A percentile compares a stretch with the other conserved stretches of the same genome.
These are phyloP conservation scores for Motacilla tschutschensis DNA, from an alignment of 2,113 vertebrate species.

Conservation along the genomic window DNA sequence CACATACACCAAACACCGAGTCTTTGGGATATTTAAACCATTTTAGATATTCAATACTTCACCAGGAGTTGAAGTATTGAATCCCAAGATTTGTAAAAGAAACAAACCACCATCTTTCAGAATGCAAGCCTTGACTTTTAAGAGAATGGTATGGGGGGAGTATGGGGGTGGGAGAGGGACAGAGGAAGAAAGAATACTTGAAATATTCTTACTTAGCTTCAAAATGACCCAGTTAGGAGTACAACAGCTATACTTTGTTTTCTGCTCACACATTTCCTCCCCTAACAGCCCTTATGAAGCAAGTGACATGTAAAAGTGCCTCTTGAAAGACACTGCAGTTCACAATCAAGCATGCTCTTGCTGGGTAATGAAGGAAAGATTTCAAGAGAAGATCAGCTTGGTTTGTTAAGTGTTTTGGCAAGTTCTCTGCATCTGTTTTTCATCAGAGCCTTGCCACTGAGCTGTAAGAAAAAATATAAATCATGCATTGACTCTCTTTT, in stretches of 20 bases:
- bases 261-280: neutral
- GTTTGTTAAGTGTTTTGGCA: neutral
- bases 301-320: neutral
- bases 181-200: neutral
- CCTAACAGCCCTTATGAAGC: neutral
- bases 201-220: neutral
- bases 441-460: neutral
- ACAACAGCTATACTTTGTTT: neutral
- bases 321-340: neutral
- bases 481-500: neutral
- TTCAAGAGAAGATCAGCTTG: neutral
- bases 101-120: neutral
- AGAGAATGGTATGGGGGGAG: rapidly evolving
- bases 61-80: neutral
- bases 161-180: rapidly evolving
- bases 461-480: neutral
- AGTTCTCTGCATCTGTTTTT: conserved; percentile 3
- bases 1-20: neutral
- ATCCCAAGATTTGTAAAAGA: neutral
- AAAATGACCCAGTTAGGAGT: neutral
- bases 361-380: neutral
- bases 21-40: neutral
- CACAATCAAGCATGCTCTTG: neutral
- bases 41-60: neutral
- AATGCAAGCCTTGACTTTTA: neutral